Percentiles rank a stretch among this genome's conserved stretches.
These are phyloP conservation scores for Rhysida immarginata DNA, from an alignment of 1,140 invertebrate species.

Conservation along the genomic window DNA sequence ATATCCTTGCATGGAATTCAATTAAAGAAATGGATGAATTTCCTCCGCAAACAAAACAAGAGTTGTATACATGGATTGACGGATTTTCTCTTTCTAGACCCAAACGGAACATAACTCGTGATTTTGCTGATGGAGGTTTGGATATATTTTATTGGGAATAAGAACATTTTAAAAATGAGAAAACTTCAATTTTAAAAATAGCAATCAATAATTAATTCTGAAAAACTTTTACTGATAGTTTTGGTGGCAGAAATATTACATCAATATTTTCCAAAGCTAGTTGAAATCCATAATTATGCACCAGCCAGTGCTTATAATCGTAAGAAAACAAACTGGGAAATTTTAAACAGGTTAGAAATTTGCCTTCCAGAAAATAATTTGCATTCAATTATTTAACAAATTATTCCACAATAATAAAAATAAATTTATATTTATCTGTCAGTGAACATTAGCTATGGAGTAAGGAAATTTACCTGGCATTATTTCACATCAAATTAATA, in stretches of 20 bases:
- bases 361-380: background rate
- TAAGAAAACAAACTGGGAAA: slow-evolving; percentile 4
- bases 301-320: background rate
- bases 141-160: no score
- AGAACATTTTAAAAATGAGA: background rate
- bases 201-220: background rate
- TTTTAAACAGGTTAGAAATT: background rate
- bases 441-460: no score
- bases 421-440: no score
- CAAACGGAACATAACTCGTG: background rate
- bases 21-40: no score
- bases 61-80: background rate
- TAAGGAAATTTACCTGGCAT: background rate
- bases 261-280: background rate
- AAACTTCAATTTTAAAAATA: background rate
- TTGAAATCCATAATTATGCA: slow-evolving; percentile 5
- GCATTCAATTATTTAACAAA: background rate
- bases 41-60: no score
- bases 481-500: background rate
- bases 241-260: slow-evolving; percentile 1
- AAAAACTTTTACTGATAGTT: background rate
- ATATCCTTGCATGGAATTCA: no score
- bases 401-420: background rate
- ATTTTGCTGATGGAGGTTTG: slow-evolving; percentile 3
- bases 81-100: background rate